A percentile compares a stretch with the other conserved stretches of the same genome.
phyloP scores from a whole-genome alignment of 2,797 vertebrate genomes.

The Falco peregrinus region DNA sequence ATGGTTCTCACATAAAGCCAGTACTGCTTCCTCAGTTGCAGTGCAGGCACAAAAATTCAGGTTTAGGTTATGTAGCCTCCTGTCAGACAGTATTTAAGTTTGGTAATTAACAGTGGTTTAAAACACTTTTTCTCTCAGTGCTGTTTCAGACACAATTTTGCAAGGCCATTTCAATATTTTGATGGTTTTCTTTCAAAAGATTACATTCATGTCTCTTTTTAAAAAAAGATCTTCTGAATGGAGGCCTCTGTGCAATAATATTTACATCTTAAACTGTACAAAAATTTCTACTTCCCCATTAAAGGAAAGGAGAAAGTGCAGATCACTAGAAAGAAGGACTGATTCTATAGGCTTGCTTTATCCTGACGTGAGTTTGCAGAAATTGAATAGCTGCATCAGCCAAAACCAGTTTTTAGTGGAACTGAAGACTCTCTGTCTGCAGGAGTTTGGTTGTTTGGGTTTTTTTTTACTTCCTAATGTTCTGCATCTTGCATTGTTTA shows the following conservation, averaged over 20 bases:
- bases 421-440: background rate
- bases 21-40: background rate
- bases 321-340: background rate
- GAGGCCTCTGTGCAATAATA: background rate
- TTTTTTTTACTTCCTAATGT: background rate
- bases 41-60: background rate
- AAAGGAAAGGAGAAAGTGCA: background rate
- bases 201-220: background rate
- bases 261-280: background rate
- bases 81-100: background rate
- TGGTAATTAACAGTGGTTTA: background rate
- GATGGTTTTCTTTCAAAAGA: background rate
- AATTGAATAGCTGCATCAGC: background rate
- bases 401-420: background rate
- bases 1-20: background rate
- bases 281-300: background rate
- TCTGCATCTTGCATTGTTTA: background rate
- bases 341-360: background rate
- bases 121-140: background rate
- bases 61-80: background rate
- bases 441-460: background rate
- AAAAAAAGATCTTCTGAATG: background rate
- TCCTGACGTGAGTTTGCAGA: background rate
- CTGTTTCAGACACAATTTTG: background rate
- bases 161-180: background rate